Conservation (phyloP, 2,888 invertebrate genomes). For the Platerodrilus igneus region DNA sequence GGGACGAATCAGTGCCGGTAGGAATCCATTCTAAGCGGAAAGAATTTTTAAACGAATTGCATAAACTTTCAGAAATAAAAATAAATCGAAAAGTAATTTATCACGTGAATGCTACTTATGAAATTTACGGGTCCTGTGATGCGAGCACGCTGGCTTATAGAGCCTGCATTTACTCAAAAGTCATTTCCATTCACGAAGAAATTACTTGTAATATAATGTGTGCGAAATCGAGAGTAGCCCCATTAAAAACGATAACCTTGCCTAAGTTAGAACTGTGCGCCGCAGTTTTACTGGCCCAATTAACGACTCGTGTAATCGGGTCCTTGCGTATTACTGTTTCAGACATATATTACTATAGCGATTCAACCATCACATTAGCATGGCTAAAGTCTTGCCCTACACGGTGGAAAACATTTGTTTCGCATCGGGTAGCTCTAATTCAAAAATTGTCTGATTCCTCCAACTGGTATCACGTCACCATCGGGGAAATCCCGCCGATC, state of each 20-base stretch:
- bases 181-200: background rate
- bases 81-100: slow-evolving; percentile 6
- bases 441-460: slow-evolving; percentile 8
- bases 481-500: slow-evolving; percentile 14
- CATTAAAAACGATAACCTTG: background rate
- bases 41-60: background rate
- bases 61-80: slow-evolving; percentile 5
- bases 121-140: slow-evolving; percentile 25
- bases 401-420: slow-evolving; percentile 14
- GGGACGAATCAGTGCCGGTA: too few species aligned
- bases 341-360: slow-evolving; percentile 10
- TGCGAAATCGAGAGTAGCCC: slow-evolving; percentile 7
- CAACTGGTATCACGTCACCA: slow-evolving; percentile 15
- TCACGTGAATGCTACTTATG: background rate
- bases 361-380: slow-evolving; percentile 13
- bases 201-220: slow-evolving; percentile 10
- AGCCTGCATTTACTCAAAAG: slow-evolving; percentile 21
- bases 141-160: slow-evolving; percentile 23
- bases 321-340: slow-evolving; percentile 3
- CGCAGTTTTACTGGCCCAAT: slow-evolving; percentile 12
- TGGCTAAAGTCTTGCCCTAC: slow-evolving; percentile 11
- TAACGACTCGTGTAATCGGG: slow-evolving; percentile 4
- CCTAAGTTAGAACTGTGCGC: slow-evolving; percentile 5
- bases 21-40: too few species aligned
- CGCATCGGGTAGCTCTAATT: slow-evolving; percentile 15